Conservation (phyloP, 2,797 vertebrate species). For the Danio kyathit region DNA sequence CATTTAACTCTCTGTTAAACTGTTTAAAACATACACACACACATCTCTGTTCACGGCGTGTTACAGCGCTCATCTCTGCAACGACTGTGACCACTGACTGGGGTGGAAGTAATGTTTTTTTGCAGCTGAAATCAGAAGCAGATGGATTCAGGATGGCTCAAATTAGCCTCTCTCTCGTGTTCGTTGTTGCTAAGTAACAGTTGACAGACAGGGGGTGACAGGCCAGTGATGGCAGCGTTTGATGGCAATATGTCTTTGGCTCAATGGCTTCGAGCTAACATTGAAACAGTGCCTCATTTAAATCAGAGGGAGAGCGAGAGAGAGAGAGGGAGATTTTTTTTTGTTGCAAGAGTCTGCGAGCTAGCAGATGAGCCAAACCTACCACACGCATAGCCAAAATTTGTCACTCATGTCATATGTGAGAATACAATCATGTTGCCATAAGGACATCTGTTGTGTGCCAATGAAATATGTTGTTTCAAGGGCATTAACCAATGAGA, state of each 20-base stretch:
- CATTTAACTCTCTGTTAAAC: conserved; percentile 43
- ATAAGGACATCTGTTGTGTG: conserved; percentile 59
- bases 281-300: conserved; percentile 57
- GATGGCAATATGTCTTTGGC: conserved; percentile 65
- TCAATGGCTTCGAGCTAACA: conserved; percentile 59
- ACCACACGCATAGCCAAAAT: conserved; percentile 59
- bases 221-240: conserved; percentile 65
- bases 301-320: conserved; percentile 44
- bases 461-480: conserved; percentile 50
- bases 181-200: conserved; percentile 68
- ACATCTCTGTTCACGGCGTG: conserved; percentile 56
- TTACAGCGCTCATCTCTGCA: conserved; percentile 58
- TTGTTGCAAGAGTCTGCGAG: conserved; percentile 43
- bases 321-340: conserved; percentile 10
- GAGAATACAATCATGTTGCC: conserved; percentile 62
- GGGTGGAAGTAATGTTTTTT: conserved; percentile 70
- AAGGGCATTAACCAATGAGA: conserved; percentile 46
- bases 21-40: conserved; percentile 9
- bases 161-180: conserved; percentile 61
- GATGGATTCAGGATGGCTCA: conserved; percentile 66
- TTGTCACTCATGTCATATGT: conserved; percentile 62
- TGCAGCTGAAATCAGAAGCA: conserved; percentile 57
- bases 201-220: conserved; percentile 70
- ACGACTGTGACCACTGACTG: conserved; percentile 64
- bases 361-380: conserved; percentile 59